Evolutionary conservation across 2,888 invertebrate genomes (phyloP).

Genomic region (Oligia fasciuncula): DNA sequence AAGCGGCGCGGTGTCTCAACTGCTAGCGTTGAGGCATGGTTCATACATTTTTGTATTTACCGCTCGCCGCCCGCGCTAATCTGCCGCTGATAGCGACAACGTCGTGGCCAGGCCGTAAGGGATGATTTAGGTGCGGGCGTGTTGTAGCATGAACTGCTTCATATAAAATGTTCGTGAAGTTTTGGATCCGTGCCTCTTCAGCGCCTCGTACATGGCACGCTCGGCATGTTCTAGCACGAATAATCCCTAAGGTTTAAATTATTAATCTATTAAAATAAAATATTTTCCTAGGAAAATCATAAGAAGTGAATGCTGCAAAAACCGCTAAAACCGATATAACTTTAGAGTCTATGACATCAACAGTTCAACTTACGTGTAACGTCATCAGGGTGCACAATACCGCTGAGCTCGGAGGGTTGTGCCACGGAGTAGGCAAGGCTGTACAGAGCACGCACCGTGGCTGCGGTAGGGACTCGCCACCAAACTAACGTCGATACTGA

Average conservation of each 20-base stretch:
- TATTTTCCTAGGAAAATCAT: not conserved
- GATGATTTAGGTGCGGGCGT: not conserved
- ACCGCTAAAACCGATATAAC: not conserved
- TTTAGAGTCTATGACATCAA: no score
- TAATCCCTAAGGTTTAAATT: not conserved
- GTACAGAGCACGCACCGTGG: slow-evolving; percentile 86
- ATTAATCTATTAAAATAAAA: not conserved
- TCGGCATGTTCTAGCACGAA: not conserved
- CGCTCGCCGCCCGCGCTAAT: no score
- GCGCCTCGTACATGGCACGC: no score
- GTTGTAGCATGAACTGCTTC: no score
- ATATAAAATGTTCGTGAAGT: no score
- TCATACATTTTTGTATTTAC: no score
- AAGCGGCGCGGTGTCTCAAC: no score
- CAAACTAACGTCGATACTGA: slow-evolving; percentile 83
- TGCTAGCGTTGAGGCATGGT: no score
- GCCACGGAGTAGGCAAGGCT: slow-evolving; percentile 83
- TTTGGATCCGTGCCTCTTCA: no score
- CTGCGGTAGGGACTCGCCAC: slow-evolving; percentile 86
- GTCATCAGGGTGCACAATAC: slow-evolving; percentile 92
- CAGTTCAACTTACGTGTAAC: slow-evolving; percentile 86
- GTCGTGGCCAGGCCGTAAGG: not conserved
- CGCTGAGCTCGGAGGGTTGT: slow-evolving; percentile 77
- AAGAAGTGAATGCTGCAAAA: not conserved
- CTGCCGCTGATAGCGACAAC: no score